phyloP scores from a whole-genome alignment of 2,888 invertebrate species.

The Endotricha flammealis region DNA sequence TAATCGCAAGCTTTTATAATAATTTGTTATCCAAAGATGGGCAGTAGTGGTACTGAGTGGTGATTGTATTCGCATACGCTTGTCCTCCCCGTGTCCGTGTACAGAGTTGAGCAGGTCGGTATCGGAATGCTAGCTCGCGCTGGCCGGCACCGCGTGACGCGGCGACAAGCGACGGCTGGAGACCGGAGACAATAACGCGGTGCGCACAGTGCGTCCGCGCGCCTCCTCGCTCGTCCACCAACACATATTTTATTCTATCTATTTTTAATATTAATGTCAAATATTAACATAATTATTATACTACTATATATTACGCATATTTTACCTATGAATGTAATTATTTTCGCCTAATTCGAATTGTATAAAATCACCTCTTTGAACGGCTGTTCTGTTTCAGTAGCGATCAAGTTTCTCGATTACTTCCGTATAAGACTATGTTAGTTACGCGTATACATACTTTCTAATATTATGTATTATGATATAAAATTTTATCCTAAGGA shows the following conservation, averaged over 20 bases:
- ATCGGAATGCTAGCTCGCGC: no score
- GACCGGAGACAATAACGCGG: conserved; percentile 54
- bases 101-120: conserved; percentile 30
- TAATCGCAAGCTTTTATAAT: conserved; percentile 47
- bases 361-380: conserved; percentile 74
- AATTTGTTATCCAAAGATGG: conserved; percentile 28
- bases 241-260: conserved; percentile 77
- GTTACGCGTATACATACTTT: conserved; percentile 75
- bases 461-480: conserved; percentile 74
- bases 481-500: conserved; percentile 77
- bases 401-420: conserved; percentile 68
- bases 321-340: conserved; percentile 76
- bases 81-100: conserved; percentile 31
- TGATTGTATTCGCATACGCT: conserved; percentile 36
- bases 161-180: conserved; percentile 23
- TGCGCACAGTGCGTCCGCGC: conserved; percentile 42
- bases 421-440: conserved; percentile 76
- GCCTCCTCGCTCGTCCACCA: conserved; percentile 71
- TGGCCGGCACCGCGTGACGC: conserved; percentile 13
- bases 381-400: conserved; percentile 72
- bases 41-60: conserved; percentile 29
- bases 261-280: conserved; percentile 78
- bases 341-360: conserved; percentile 77
- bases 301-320: conserved; percentile 73
- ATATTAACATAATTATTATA: conserved; percentile 76